Percentiles rank a stretch among this genome's conserved stretches.
Conservation (phyloP, 37 sponge, comb jelly and placozoan genomes). For the Amphimedon queenslandica region DNA sequence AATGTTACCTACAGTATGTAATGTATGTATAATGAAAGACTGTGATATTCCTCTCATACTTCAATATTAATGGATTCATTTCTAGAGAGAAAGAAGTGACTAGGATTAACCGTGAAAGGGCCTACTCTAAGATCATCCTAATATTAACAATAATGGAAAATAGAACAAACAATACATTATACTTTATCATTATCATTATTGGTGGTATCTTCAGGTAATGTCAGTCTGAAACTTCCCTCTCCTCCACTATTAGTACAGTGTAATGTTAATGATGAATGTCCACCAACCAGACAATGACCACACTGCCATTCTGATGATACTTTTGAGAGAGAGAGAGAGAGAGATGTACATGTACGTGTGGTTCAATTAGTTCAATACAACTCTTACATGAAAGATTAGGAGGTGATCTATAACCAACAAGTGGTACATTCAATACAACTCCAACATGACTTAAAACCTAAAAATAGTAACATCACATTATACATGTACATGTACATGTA, state of each 20-base stretch:
- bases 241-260: slow-evolving; percentile 57
- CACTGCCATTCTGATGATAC: slow-evolving; percentile 46
- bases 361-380: too few relatives aligned
- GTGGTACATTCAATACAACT: slow-evolving; percentile 33
- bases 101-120: slow-evolving; percentile 43
- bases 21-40: not conserved
- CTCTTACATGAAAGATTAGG: slow-evolving; percentile 49
- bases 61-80: not conserved
- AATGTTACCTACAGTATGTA: slow-evolving; percentile 27
- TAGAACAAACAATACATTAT: not conserved
- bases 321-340: not conserved
- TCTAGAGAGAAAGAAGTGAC: slow-evolving; percentile 24
- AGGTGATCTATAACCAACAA: slow-evolving; percentile 47
- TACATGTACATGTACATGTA: too few relatives aligned
- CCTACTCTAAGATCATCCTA: too few relatives aligned
- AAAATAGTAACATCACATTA: too few relatives aligned
- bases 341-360: not conserved
- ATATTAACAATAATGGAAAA: too few relatives aligned
- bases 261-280: not conserved
- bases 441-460: slow-evolving; percentile 59
- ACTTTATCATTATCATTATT: not conserved
- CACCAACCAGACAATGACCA: slow-evolving; percentile 63
- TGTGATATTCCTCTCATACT: not conserved
- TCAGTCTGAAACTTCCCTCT: slow-evolving; percentile 50
- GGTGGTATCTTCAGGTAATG: not conserved